Conservation (phyloP, 2,888 invertebrate species). For the Leistus spinibarbis region DNA sequence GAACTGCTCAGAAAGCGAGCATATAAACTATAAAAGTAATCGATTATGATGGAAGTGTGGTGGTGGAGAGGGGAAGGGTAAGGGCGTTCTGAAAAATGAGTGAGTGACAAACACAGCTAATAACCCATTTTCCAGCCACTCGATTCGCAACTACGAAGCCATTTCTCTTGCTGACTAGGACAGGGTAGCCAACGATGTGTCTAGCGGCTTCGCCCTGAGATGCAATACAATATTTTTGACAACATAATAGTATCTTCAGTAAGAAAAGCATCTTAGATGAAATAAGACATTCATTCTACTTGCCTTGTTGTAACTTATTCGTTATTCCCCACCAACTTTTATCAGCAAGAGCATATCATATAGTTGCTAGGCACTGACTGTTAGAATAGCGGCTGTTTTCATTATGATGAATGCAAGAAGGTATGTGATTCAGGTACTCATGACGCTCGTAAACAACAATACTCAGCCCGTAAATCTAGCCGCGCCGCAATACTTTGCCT, state of each 20-base stretch:
- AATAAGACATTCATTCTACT: conserved; percentile 38
- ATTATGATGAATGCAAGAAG: conserved; percentile 29
- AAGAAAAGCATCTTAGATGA: conserved; percentile 5
- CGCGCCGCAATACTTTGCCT: too few relatives aligned
- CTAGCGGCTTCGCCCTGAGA: background rate
- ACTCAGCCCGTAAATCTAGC: too few relatives aligned
- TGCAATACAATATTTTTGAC: conserved; percentile 41
- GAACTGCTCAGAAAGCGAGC: too few relatives aligned
- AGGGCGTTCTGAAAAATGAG: background rate
- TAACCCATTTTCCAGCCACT: conserved; percentile 41
- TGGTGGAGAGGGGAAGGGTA: too few relatives aligned
- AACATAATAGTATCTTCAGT: conserved; percentile 39
- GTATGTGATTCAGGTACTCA: conserved; percentile 8
- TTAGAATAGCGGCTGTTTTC: background rate
- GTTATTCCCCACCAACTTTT: conserved; percentile 8
- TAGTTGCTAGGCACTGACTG: too few relatives aligned
- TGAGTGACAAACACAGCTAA: conserved; percentile 39
- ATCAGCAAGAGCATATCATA: too few relatives aligned
- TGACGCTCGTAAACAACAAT: conserved; percentile 14
- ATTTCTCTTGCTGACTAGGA: conserved; percentile 21
- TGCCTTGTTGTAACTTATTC: too few relatives aligned
- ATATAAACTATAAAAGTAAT: too few relatives aligned
- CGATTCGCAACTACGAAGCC: conserved; percentile 27
- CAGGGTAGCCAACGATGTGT: too few relatives aligned
- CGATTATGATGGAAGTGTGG: too few relatives aligned